phyloP scores from a whole-genome alignment of 2,888 invertebrate species.

The Nomada goodeniana region DNA sequence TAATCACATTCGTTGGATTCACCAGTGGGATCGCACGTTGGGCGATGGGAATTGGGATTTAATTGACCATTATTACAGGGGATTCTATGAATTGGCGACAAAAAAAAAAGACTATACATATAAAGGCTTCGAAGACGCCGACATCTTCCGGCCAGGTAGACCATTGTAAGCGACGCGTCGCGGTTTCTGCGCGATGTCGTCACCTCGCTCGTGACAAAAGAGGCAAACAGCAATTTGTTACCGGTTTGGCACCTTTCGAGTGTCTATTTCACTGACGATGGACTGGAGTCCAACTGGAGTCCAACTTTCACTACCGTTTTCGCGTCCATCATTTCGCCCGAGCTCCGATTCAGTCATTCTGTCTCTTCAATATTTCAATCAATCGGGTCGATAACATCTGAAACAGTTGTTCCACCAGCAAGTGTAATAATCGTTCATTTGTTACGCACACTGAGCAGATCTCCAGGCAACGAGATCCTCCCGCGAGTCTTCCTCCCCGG shows the following conservation, averaged over 20 bases:
- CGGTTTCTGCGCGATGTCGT: conserved; percentile 48
- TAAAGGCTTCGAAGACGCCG: conserved; percentile 44
- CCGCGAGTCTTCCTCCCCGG: not conserved
- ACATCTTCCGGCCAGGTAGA: conserved; percentile 40
- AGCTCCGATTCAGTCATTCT: not conserved
- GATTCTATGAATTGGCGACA: conserved; percentile 11
- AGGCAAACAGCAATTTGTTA: conserved; percentile 56
- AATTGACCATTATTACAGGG: conserved; percentile 64
- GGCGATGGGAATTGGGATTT: conserved; percentile 59
- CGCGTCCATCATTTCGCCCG: not conserved
- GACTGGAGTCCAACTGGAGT: not conserved
- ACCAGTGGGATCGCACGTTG: conserved; percentile 30
- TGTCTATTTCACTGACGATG: conserved; percentile 12
- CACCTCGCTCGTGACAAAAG: conserved; percentile 49
- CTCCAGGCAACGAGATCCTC: not conserved
- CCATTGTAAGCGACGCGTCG: conserved; percentile 37
- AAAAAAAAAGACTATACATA: not conserved
- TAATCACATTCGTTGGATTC: conserved; percentile 73
- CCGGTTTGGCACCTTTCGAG: conserved; percentile 48
- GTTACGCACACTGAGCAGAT: too few species aligned
- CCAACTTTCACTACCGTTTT: conserved; percentile 30
- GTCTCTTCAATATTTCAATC: not conserved
- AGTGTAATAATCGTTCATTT: too few species aligned
- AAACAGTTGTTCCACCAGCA: too few species aligned
- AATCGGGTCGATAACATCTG: too few species aligned